phyloP scores from a whole-genome alignment of 2,113 vertebrate genomes.

The Eubucco bourcierii region DNA sequence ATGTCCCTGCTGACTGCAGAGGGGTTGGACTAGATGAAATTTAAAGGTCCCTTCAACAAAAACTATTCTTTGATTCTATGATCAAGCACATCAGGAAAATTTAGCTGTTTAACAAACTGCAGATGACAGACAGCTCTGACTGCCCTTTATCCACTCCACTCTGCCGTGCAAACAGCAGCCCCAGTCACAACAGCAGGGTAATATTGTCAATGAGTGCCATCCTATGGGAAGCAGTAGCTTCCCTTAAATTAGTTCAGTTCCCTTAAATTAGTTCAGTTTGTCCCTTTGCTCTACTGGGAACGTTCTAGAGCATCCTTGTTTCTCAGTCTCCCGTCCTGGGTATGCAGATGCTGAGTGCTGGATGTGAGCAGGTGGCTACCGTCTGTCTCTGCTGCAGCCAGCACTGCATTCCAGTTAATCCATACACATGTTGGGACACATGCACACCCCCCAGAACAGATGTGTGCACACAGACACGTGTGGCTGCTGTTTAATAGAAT shows the following conservation, averaged over 20 bases:
- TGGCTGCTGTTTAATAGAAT: constrained; percentile 20
- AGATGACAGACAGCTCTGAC: background rate
- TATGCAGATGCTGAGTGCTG: accelerated
- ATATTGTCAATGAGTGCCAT: constrained; percentile 29
- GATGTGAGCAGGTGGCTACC: constrained; percentile 55
- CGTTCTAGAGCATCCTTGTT: background rate
- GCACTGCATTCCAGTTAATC: constrained; percentile 2
- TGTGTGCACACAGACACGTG: constrained; percentile 6
- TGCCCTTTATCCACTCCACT: background rate
- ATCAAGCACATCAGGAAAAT: background rate
- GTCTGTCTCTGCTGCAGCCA: constrained; percentile 12
- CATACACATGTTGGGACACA: constrained; percentile 42
- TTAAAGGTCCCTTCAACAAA: too few species aligned
- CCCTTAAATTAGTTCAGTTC: constrained; percentile 51
- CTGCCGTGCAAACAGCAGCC: constrained; percentile 3
- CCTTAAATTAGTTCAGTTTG: constrained; percentile 49
- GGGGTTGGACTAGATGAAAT: too few species aligned
- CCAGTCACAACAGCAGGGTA: constrained; percentile 6
- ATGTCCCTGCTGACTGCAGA: too few species aligned
- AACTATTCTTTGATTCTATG: too few species aligned
- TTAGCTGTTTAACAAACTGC: background rate
- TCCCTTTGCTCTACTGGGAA: constrained; percentile 27
- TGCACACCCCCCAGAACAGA: background rate
- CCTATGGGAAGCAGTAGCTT: constrained; percentile 50
- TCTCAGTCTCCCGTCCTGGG: background rate